Evolutionary conservation across 2,888 invertebrate species (phyloP).

Genomic region (Standfussiana lucernea): DNA sequence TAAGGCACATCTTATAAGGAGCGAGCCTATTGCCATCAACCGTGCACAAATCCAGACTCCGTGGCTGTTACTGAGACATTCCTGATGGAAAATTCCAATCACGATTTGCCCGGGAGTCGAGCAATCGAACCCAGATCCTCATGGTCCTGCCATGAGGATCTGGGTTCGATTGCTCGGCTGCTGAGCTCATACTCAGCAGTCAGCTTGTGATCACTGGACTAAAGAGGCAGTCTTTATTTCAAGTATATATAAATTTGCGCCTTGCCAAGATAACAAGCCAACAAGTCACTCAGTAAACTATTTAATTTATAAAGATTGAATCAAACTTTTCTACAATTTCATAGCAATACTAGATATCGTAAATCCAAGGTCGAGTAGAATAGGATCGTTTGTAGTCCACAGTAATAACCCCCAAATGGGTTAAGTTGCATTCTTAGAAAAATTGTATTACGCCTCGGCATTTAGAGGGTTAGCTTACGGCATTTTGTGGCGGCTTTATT

Average conservation of each 20-base stretch:
- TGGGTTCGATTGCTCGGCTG: too few species aligned
- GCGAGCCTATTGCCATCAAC: too few species aligned
- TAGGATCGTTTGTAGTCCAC: slow-evolving; percentile 42
- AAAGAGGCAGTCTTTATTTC: too few species aligned
- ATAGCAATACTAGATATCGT: slow-evolving; percentile 30
- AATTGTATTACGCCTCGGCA: slow-evolving; percentile 63
- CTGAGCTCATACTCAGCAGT: too few species aligned
- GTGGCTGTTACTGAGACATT: too few species aligned
- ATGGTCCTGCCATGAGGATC: too few species aligned
- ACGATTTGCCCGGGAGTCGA: too few species aligned
- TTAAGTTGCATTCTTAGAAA: slow-evolving; percentile 67
- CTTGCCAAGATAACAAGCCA: background rate
- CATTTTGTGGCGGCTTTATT: slow-evolving; percentile 46
- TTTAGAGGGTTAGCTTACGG: slow-evolving; percentile 56
- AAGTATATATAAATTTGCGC: background rate
- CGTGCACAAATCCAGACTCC: too few species aligned
- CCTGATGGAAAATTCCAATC: too few species aligned
- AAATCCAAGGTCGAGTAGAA: slow-evolving; percentile 60
- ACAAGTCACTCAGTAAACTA: background rate
- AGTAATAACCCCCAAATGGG: slow-evolving; percentile 57
- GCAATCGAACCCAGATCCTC: too few species aligned
- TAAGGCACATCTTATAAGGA: too few species aligned
- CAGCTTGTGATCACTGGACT: too few species aligned
- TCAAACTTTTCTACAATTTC: slow-evolving; percentile 28
- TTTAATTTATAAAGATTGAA: slow-evolving; percentile 3